These are phyloP conservation scores for Festucalex cinctus DNA, from an alignment of 2,113 vertebrate genomes.

Conservation along the genomic window DNA sequence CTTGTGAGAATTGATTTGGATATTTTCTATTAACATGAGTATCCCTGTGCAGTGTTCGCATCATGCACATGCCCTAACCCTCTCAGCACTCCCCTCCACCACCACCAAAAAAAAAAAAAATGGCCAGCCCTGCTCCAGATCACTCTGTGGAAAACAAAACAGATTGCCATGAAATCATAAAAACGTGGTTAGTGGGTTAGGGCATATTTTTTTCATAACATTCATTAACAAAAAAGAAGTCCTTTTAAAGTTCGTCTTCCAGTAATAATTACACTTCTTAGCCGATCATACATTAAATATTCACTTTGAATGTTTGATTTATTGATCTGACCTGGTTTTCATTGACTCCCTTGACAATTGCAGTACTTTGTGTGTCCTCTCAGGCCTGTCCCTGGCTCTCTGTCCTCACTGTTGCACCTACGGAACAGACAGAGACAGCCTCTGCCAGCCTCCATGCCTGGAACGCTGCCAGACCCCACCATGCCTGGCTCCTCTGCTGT, in stretches of 20 bases:
- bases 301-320: not conserved
- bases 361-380: conserved; percentile 26
- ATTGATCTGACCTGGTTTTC: not conserved
- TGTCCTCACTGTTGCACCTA: conserved; percentile 96
- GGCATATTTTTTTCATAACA: conserved; percentile 2
- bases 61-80: not conserved
- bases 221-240: not conserved
- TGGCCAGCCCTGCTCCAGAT: not conserved
- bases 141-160: not conserved
- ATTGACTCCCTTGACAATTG: not conserved
- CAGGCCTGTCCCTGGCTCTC: conserved; percentile 96
- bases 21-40: too few relatives aligned
- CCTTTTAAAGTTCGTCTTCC: not conserved
- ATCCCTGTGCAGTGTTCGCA: not conserved
- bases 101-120: not conserved
- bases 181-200: not conserved
- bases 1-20: too few relatives aligned
- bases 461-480: conserved; percentile 95
- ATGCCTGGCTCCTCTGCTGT: conserved; percentile 98
- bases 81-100: not conserved
- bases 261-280: not conserved
- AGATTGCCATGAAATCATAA: conserved; percentile 3
- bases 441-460: conserved; percentile 98
- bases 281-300: too few relatives aligned
- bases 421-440: conserved; percentile 98